Evolutionary conservation across 2,888 invertebrate species (phyloP), one percentile per base, ranked within the genome.

Genomic region (Hirudinaria manillensis): DNA sequence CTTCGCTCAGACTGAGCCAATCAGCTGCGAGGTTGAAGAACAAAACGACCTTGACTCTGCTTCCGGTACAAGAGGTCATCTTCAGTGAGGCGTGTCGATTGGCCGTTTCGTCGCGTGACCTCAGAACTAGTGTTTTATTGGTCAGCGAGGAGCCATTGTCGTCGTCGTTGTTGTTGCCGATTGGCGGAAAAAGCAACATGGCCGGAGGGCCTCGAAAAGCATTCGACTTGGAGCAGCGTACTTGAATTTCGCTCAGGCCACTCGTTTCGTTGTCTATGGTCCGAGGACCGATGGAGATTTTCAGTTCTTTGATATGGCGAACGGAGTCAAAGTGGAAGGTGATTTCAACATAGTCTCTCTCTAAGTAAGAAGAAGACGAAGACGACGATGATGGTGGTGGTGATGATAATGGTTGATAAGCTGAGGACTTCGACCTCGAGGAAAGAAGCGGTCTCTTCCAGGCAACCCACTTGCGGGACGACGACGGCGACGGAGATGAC

Each of bases 281-380:
- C 19, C 19, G 24, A 29, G 61, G 61, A 61, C 61, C 61, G 24
- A 19, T 24, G 29, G 61, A 27, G 24, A 61, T 61, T n/a, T 61
- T 61, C 29, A 61, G 24, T 61, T 61, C 61, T 61, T 61, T 61
- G 61, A 61, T 13, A 61, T 61, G 61, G 21, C 61, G 61, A 4
- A 16, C 21, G 13, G 61, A 3, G n/a, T 61, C 61, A n/a, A 61
- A 61, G 7, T 27, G 29, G 61, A 61, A 61, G 29, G n/a, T 29
- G 29, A 61, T 61, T 29, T 61, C 61, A 24, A 27, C 24, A n/a
- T 61, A 61, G 29, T 61, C 61, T 10, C 19, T 29, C 61, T 61
- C 29, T 1, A 34, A 73, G 65, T 65, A 73, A 65, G 73, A 73
- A 34, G 73, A 66, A 34, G 66, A 73, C 16, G 74, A 24, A 2